Evolutionary conservation across 2,888 invertebrate genomes (phyloP), one percentile per base, ranked within the genome.

Genomic region (Dexiosoma caninum): DNA sequence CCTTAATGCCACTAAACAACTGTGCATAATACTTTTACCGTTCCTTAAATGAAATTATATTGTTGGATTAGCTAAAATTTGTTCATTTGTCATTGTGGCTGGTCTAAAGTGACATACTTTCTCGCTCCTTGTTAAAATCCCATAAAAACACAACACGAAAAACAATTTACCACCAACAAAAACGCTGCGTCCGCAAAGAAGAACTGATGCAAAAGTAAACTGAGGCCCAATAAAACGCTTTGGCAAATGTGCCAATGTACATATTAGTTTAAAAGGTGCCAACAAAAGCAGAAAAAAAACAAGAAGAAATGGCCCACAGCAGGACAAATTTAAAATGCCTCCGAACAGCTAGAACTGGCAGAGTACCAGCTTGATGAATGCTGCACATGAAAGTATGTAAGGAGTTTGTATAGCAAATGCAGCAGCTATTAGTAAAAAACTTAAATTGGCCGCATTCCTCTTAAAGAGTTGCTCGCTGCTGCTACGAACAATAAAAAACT

Each of bases 41-140:
- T 1, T 35, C n/a, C n/a, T 55, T n/a, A 46, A 74, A 46, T 40
- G 64, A 69, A 81, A 81, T 81, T 77, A 81, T 81, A 88, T 88
- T 88, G 87, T 89, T 87, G 86, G 85, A 87, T 85, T 74, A 84
- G 85, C 74, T 81, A 82, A 84, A 85, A 85, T 87, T 87, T 85
- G 87, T 86, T 87, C 86, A 88, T 89, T 88, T 89, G 88, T 88
- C 88, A 88, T 86, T 85, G 85, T 86, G 85, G 84, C 86, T 85
- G 88, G 84, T 83, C 85, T 35, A 19, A 83, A 85, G 82, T 89
- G 88, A 89, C 88, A 88, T 86, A 88, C 89, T 89, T 88, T 89
- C 86, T 86, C 86, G 86, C 86, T 85, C 83, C 85, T 86, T 85
- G 83, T 85, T 86, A 84, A 81, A 75, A 74, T 72, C 62, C 72